Conservation (phyloP, 1,140 invertebrate genomes). For the Philotrypesis tridentata region DNA sequence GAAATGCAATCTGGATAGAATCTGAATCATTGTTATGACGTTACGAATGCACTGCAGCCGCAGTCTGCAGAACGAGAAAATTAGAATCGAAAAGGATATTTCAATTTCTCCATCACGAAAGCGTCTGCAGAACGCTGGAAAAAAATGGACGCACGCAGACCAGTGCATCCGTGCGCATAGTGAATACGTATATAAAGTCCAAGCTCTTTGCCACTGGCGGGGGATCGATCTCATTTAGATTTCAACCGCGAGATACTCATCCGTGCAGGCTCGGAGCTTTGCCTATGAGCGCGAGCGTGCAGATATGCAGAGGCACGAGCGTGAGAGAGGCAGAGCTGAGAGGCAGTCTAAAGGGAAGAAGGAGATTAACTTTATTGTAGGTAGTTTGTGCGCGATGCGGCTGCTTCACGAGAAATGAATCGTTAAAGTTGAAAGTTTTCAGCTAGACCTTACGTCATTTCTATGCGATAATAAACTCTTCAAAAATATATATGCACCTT, state of each 20-base stretch:
- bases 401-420: not conserved
- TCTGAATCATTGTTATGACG: no score
- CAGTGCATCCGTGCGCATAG: not conserved
- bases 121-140: no score
- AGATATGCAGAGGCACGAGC: not conserved
- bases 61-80: no score
- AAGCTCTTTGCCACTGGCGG: not conserved
- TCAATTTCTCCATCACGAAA: not conserved
- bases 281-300: not conserved
- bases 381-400: not conserved
- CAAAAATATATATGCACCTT: not conserved
- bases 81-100: not conserved
- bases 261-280: not conserved
- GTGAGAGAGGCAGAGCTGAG: not conserved
- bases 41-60: no score
- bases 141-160: no score
- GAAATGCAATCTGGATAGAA: no score
- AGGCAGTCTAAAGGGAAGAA: not conserved
- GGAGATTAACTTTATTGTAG: not conserved
- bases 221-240: slow-evolving; percentile 15
- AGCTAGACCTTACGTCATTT: not conserved
- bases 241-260: not conserved
- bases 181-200: not conserved
- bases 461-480: not conserved
- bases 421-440: not conserved